Evolutionary conservation across 1,140 invertebrate species (phyloP), one percentile per base, ranked within the genome.

Genomic region (Triops cancriformis): DNA sequence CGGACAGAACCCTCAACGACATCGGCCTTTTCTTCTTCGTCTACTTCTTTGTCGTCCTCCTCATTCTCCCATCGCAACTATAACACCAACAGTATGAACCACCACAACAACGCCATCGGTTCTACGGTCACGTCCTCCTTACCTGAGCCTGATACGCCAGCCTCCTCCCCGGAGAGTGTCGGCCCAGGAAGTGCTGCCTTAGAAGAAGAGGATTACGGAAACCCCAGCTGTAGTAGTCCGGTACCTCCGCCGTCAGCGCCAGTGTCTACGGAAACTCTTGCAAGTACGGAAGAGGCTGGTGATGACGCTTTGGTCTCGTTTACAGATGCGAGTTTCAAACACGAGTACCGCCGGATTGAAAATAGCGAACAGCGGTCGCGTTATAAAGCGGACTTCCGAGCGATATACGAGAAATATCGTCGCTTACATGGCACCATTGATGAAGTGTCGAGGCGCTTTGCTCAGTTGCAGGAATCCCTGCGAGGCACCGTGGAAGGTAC

Each of bases 331-430:
- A 73, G 31, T 78, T 76, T 81, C 82, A 83, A 12, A 84, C 96
- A 94, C 82, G 88, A 91, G 85, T 97, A 94, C 84, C 89, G 89
- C 79, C 89, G 88, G 80, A 96, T 97, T 82, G 89, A 84, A 79
- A 89, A 86, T 82, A 83, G 86, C 78, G 91, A 93, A 81, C 93
- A 95, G 85, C 89, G 93, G 81, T 88, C 89, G 79, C 88, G 89
- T 81, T 97, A 97, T 86, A 96, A 95, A 86, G 88, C 90, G 80
- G 94, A 96, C 83, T 97, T 97, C 84, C 91, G 92, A 83, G 87
- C 88, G 77, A 89, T 95, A 82, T 96, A 95, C 85, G 88, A 88
- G 75, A 94, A 96, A 85, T 97, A 97, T 85, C 85, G 89, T 81
- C 84, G 87, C 80, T 85, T 96, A 79, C 91, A 96, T 86, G 85